Percentiles rank a stretch among this genome's conserved stretches.
Conservation (phyloP, 2,888 invertebrate genomes). For the Lepidochrysops patricia region DNA sequence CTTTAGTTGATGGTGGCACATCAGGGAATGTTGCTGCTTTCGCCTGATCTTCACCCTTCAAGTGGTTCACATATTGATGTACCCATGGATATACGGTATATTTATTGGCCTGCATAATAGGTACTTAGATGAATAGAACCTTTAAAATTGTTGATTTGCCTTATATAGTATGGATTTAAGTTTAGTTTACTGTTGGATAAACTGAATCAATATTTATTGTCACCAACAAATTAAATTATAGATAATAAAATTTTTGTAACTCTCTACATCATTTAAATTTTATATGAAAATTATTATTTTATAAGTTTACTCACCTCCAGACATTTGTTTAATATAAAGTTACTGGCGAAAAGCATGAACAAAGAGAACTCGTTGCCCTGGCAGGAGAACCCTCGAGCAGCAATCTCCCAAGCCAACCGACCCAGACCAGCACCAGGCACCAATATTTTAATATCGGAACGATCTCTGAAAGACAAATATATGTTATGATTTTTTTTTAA, state of each 20-base stretch:
- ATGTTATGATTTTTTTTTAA: too few relatives aligned
- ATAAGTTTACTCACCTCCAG: constrained; percentile 52
- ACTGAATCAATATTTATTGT: too few relatives aligned
- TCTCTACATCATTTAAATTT: background rate
- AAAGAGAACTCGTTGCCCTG: constrained; percentile 99
- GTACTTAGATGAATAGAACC: background rate
- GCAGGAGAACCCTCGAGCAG: constrained; percentile 89
- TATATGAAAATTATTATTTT: background rate
- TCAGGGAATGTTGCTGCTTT: constrained; percentile 89
- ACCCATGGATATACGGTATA: constrained; percentile 95
- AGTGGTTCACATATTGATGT: constrained; percentile 94
- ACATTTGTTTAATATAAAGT: constrained; percentile 94
- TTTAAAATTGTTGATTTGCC: too few relatives aligned
- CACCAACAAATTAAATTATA: too few relatives aligned
- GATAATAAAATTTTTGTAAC: too few relatives aligned
- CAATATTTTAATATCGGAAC: constrained; percentile 80
- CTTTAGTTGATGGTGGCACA: constrained; percentile 79
- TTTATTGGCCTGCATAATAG: constrained; percentile 76
- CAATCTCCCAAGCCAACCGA: constrained; percentile 94
- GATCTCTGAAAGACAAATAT: constrained; percentile 39
- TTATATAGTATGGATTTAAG: too few relatives aligned
- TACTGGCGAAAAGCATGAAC: constrained; percentile 97
- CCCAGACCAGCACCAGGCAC: constrained; percentile 98
- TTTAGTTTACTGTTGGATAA: too few relatives aligned
- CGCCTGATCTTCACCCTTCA: constrained; percentile 86